A percentile compares a stretch with the other conserved stretches of the same genome.
Evolutionary conservation across 2,797 vertebrate species (phyloP).

Genomic region (Peromyscus eremicus): DNA sequence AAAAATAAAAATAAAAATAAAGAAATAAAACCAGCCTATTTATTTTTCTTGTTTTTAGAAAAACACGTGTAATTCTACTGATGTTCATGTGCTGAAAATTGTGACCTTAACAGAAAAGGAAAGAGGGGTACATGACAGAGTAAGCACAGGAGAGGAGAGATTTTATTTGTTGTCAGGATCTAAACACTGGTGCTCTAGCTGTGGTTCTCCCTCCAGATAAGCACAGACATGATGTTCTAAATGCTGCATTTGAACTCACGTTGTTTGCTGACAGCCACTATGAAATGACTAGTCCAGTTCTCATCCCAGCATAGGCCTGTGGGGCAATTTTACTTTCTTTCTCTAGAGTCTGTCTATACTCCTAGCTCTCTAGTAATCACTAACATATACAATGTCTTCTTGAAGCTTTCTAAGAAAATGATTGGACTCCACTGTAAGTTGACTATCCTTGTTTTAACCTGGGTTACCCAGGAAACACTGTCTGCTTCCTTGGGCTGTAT

Average conservation of each 20-base stretch:
- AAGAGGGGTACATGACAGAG: not conserved
- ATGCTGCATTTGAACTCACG: not conserved
- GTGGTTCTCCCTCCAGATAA: not conserved
- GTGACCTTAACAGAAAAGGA: conserved; percentile 2
- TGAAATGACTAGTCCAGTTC: conserved; percentile 26
- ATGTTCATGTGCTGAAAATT: conserved; percentile 8
- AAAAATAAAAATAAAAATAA: not conserved
- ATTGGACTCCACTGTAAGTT: not conserved
- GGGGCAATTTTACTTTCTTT: not conserved
- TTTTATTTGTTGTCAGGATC: not conserved
- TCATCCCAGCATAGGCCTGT: not conserved
- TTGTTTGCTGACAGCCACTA: not conserved
- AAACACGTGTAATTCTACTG: conserved; percentile 10
- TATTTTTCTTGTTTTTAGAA: conserved; percentile 31
- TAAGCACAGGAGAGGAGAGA: not conserved
- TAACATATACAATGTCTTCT: conserved; percentile 16
- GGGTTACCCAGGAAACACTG: not conserved
- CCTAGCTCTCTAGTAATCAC: not conserved
- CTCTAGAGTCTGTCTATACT: not conserved
- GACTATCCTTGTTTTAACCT: not conserved
- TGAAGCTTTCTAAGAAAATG: conserved; percentile 37
- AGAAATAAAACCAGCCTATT: not conserved
- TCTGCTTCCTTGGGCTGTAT: not conserved
- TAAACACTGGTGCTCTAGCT: not conserved
- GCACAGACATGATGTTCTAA: conserved; percentile 28